These are phyloP conservation scores for Gambusia holbrooki DNA, from an alignment of 2,113 vertebrate species.

Conservation along the genomic window DNA sequence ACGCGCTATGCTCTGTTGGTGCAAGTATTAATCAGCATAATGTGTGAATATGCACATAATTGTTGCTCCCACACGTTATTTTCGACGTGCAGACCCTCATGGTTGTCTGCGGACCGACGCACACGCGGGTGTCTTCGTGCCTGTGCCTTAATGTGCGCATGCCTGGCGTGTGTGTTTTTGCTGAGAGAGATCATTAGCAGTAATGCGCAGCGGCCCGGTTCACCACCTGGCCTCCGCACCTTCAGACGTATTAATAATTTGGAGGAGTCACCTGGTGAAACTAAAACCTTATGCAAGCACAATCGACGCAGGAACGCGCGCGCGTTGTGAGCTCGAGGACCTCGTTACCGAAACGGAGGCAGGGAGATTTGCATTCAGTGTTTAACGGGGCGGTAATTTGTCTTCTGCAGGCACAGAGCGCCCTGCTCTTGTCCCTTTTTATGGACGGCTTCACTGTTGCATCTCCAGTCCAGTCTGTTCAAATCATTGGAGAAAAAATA, in stretches of 20 bases:
- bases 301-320: conserved; percentile 10
- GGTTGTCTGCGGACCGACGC: background rate
- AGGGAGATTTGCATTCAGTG: conserved; percentile 10
- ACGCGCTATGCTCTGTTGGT: background rate
- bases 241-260: conserved; percentile 56
- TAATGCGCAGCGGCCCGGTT: conserved; percentile 57
- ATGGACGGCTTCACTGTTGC: too few species aligned
- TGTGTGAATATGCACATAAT: background rate
- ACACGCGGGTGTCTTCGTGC: background rate
- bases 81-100: background rate
- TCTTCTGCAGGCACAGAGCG: too few species aligned
- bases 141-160: background rate
- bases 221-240: conserved; percentile 24
- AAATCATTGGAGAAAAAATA: too few species aligned
- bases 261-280: conserved; percentile 55
- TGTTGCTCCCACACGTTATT: background rate
- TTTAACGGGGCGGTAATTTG: background rate
- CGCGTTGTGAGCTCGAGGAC: background rate
- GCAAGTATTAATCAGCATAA: background rate
- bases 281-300: conserved; percentile 55
- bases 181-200: conserved; percentile 52
- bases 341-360: conserved; percentile 38
- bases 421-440: too few species aligned
- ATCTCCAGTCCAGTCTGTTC: too few species aligned
- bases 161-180: conserved; percentile 15